Evolutionary conservation across 2,797 vertebrate species (phyloP), one percentile per base, ranked within the genome.

Genomic region (Chlorospingus flavigularis): DNA sequence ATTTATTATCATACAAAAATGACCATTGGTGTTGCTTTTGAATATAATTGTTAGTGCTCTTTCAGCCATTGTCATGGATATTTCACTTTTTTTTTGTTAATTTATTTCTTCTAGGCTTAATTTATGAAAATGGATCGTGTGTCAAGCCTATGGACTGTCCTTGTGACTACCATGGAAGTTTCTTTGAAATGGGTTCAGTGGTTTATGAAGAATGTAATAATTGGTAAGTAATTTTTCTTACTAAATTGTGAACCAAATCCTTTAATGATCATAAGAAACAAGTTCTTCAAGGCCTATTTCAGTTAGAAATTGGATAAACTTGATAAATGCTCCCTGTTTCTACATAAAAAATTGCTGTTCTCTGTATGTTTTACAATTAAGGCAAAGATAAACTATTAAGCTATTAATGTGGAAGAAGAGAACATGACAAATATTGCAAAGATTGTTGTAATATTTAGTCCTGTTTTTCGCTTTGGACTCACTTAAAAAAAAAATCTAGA

Each of bases 181-280:
- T 97, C 74, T 98, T 98, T 89, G 97, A 98, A 1, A 97, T 97
- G 23, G 99, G 99, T 76, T 98, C 99, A 45, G 98, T 97, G 40
- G 97, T 99, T 96, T 98, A 98, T 92, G 99, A 99, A 86, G 98
- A 99, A 80, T 99, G 99, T 97, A 99, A 99, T 96, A 98, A 98
- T 96, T 99, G 99, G 99, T 53, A 28, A 31, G 17, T 98, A 78
- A 40, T 19, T 80, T 76, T 73, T n/a, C 15, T 57, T 87, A 26
- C 18, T 50, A 6, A 1, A 1, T 9, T 45, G 17, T 75, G 28
- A 12, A 48, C 21, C 40, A 67, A 53, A 51, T 81, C 7, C 5
- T 76, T 60, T 86, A 6, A 5, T 35, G 14, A 15, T 68, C 7
- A 17, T 13, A 12, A 47, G 7, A 71, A 7, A 25, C 9, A 76